These are phyloP conservation scores for Thymelicus sylvestris DNA, from an alignment of 2,888 invertebrate species.

Conservation along the genomic window DNA sequence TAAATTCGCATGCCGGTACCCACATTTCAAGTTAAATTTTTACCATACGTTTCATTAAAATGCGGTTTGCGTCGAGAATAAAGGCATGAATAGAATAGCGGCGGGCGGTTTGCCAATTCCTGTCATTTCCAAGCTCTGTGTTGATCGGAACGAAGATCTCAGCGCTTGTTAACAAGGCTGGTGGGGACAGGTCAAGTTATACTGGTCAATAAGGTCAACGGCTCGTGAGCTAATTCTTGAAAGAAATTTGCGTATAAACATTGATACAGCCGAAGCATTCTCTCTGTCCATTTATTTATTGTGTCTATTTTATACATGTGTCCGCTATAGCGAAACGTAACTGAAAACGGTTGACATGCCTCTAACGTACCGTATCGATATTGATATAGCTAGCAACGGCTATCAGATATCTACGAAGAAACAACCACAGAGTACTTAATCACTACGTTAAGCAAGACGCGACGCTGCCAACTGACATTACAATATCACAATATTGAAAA, in stretches of 20 bases:
- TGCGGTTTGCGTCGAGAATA: conserved; percentile 71
- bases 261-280: conserved; percentile 17
- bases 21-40: conserved; percentile 36
- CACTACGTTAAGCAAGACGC: too few relatives aligned
- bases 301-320: too few relatives aligned
- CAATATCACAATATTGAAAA: too few relatives aligned
- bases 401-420: too few relatives aligned
- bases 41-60: conserved; percentile 63
- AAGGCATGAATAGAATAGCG: conserved; percentile 59
- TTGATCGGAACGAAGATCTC: conserved; percentile 46
- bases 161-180: conserved; percentile 34
- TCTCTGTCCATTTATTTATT: conserved; percentile 21
- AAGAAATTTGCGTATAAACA: conserved; percentile 38
- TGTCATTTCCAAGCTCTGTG: conserved; percentile 55
- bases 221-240: conserved; percentile 44
- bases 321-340: too few relatives aligned
- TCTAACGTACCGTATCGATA: too few relatives aligned
- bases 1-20: conserved; percentile 31
- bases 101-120: conserved; percentile 72
- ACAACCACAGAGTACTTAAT: too few relatives aligned
- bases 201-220: conserved; percentile 54
- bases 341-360: too few relatives aligned
- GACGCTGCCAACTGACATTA: too few relatives aligned
- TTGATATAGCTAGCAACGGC: too few relatives aligned
- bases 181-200: conserved; percentile 45